These are phyloP conservation scores for Sceliomorpha sp. DNA, from an alignment of 2,888 invertebrate species.

Conservation along the genomic window DNA sequence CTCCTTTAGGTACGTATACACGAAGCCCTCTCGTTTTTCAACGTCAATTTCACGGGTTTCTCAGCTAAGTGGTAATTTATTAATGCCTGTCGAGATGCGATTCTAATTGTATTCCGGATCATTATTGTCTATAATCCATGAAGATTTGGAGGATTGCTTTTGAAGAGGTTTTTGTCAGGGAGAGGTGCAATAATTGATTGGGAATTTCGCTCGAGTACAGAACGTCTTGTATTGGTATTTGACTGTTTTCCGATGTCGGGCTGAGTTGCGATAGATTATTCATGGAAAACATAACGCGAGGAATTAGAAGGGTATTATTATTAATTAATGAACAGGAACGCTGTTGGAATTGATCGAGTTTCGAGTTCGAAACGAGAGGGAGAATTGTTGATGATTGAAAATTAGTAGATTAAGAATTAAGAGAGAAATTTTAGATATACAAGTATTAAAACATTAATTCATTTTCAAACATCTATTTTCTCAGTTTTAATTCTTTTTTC, in stretches of 20 bases:
- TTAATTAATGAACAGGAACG: constrained; percentile 32
- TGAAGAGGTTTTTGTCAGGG: constrained; percentile 5
- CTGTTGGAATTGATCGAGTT: no score
- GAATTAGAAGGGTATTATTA: constrained; percentile 11
- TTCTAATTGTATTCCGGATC: constrained; percentile 26
- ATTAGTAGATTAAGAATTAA: no score
- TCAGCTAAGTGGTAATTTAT: constrained; percentile 27
- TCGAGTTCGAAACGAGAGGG: no score
- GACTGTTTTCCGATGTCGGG: constrained; percentile 18
- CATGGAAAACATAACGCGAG: constrained; percentile 20
- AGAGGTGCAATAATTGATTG: constrained; percentile 32
- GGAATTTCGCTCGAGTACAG: constrained; percentile 5
- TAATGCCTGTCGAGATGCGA: constrained; percentile 16
- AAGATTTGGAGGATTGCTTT: constrained; percentile 14
- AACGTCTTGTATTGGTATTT: constrained; percentile 12
- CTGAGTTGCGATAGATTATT: constrained; percentile 24
- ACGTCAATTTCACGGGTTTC: constrained; percentile 1
- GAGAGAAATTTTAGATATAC: no score
- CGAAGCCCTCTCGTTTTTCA: background rate
- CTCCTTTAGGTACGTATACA: no score
- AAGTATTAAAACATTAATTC: no score
- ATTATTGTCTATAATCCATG: constrained; percentile 13
- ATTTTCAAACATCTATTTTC: no score
- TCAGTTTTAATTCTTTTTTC: no score
- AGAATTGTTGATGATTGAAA: no score